Percentiles rank a stretch among this genome's conserved stretches.
Conservation (phyloP, 2,797 vertebrate genomes). For the Phataginus tricuspis region DNA sequence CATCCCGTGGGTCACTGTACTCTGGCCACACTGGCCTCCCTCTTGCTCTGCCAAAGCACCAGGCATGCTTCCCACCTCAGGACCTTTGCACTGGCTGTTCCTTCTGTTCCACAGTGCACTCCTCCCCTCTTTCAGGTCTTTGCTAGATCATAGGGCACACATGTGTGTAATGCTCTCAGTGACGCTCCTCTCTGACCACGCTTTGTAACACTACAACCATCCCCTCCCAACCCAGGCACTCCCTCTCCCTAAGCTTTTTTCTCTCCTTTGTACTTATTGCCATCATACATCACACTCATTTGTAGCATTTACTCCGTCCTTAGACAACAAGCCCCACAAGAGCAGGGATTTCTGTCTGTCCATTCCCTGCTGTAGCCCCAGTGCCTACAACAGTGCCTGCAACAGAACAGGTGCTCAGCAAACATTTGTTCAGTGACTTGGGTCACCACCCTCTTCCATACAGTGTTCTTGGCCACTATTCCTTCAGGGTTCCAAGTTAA, state of each 20-base stretch:
- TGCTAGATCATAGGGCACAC: too few relatives aligned
- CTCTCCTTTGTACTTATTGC: not conserved
- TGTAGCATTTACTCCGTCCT: not conserved
- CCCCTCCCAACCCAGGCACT: not conserved
- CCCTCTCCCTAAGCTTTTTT: not conserved
- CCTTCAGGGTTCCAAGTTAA: not conserved
- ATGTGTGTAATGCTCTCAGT: not conserved
- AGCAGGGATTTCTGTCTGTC: not conserved
- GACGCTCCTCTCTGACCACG: not conserved
- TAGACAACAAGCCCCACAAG: not conserved
- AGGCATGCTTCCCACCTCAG: not conserved
- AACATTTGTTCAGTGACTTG: not conserved
- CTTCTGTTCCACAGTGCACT: not conserved
- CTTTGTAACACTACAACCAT: not conserved
- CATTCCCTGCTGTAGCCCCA: not conserved
- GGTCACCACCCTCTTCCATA: not conserved
- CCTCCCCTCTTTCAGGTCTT: not conserved
- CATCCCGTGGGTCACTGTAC: not conserved
- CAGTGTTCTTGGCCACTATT: not conserved
- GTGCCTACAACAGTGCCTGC: not conserved
- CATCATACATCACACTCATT: not conserved
- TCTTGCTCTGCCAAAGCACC: not conserved
- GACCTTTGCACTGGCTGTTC: not conserved
- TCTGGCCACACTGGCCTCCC: not conserved
- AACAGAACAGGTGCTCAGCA: not conserved